These are phyloP conservation scores for Oscheius sp. DNA, from an alignment of 2,888 invertebrate genomes.

Conservation along the genomic window DNA sequence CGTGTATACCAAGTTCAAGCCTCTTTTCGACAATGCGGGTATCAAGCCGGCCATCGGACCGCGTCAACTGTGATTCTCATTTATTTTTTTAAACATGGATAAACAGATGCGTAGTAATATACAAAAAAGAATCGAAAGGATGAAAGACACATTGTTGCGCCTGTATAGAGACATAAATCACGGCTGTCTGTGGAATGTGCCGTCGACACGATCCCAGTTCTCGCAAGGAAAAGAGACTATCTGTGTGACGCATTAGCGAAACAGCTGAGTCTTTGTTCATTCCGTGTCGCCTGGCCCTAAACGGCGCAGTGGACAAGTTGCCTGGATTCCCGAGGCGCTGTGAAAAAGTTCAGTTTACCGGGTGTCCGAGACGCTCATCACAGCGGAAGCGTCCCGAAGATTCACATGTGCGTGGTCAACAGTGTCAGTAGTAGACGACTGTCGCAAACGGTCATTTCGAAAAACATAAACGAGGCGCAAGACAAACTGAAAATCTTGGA, in stretches of 20 bases:
- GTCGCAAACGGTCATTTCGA: conserved; percentile 11
- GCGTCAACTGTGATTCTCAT: conserved; percentile 17
- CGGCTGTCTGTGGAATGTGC: not conserved
- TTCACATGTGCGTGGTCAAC: conserved; percentile 7
- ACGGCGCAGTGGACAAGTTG: conserved; percentile 33
- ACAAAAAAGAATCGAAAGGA: not conserved
- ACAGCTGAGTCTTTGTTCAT: conserved; percentile 35
- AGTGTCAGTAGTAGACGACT: not conserved
- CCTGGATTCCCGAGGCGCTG: conserved; percentile 27
- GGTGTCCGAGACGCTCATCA: conserved; percentile 13
- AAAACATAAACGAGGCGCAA: not conserved
- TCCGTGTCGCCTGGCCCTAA: conserved; percentile 15
- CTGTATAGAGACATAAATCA: conserved; percentile 1
- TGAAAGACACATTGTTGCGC: conserved; percentile 1
- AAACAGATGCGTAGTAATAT: not conserved
- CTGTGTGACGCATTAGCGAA: conserved; percentile 29
- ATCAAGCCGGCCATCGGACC: conserved; percentile 55
- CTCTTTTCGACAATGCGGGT: conserved; percentile 56
- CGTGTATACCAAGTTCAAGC: conserved; percentile 63
- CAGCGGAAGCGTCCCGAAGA: conserved; percentile 25
- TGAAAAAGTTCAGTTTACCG: conserved; percentile 29
- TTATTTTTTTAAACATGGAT: not conserved
- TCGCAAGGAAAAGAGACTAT: conserved; percentile 1
- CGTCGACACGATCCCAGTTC: conserved; percentile 18
- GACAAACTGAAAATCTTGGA: not conserved